These are phyloP conservation scores for Nyctereutes procyonoides DNA, from an alignment of 2,113 vertebrate species.

Conservation along the genomic window DNA sequence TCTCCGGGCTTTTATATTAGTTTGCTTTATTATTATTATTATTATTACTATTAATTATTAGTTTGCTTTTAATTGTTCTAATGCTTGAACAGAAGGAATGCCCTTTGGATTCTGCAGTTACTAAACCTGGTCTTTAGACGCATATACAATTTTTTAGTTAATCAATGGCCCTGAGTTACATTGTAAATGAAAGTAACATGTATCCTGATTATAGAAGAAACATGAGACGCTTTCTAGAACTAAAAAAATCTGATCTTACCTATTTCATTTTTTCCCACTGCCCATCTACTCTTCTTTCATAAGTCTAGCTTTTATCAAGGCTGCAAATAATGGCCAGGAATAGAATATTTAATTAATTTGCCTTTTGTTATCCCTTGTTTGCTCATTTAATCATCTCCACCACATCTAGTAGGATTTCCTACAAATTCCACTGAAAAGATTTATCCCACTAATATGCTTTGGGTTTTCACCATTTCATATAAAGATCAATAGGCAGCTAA, in stretches of 20 bases:
- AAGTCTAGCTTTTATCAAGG: neutral
- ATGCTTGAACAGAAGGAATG: neutral
- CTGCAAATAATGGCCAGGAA: neutral
- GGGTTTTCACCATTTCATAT: neutral
- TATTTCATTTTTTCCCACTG: neutral
- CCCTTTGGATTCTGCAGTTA: neutral
- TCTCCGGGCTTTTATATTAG: neutral
- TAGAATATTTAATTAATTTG: neutral
- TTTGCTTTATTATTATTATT: too few species aligned
- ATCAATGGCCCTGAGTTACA: neutral
- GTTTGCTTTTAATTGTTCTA: neutral
- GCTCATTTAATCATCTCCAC: neutral
- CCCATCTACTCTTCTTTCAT: neutral
- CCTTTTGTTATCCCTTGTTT: neutral
- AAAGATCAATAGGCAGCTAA: neutral
- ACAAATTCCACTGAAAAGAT: neutral
- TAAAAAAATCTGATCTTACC: neutral
- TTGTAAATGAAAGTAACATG: neutral
- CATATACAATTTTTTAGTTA: neutral
- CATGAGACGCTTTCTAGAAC: neutral
- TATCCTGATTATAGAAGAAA: neutral
- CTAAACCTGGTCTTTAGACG: neutral
- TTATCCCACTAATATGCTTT: neutral
- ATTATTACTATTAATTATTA: too few species aligned
- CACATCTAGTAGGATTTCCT: neutral